Percentiles rank a stretch among this genome's conserved stretches.
phyloP scores from a whole-genome alignment of 2,113 vertebrate species.

The Numenius arquata region DNA sequence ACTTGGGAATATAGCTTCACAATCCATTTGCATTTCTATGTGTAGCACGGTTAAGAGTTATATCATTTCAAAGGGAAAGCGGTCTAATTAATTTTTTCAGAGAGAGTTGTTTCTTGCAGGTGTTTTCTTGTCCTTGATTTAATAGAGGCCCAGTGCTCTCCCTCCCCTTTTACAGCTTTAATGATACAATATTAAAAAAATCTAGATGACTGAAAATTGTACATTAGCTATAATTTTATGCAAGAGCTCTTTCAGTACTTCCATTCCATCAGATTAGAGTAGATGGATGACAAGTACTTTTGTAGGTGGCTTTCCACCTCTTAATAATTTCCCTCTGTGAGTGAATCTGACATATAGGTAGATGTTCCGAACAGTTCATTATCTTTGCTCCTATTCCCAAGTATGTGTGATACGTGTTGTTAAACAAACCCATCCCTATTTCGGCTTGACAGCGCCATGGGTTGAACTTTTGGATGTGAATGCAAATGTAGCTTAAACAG shows the following conservation, averaged over 20 bases:
- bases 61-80: constrained; percentile 28
- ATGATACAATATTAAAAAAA: constrained; percentile 54
- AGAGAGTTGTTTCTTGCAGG: constrained; percentile 41
- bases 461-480: constrained; percentile 30
- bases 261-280: constrained; percentile 54
- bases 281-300: constrained; percentile 65
- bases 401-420: background rate
- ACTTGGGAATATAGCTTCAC: constrained; percentile 28
- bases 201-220: constrained; percentile 46
- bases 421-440: constrained; percentile 52
- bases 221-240: constrained; percentile 64
- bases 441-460: background rate
- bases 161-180: constrained; percentile 26
- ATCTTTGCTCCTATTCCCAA: constrained; percentile 47
- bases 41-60: constrained; percentile 11
- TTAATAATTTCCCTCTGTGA: constrained; percentile 34
- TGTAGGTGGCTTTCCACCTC: constrained; percentile 55
- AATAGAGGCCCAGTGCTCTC: constrained; percentile 1
- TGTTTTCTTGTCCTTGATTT: constrained; percentile 62
- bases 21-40: constrained; percentile 56
- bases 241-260: constrained; percentile 59
- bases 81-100: constrained; percentile 41
- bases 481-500: constrained; percentile 10
- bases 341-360: constrained; percentile 38
- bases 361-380: constrained; percentile 55